phyloP scores from a whole-genome alignment of 2,113 vertebrate genomes.

The Nettapus auritus region DNA sequence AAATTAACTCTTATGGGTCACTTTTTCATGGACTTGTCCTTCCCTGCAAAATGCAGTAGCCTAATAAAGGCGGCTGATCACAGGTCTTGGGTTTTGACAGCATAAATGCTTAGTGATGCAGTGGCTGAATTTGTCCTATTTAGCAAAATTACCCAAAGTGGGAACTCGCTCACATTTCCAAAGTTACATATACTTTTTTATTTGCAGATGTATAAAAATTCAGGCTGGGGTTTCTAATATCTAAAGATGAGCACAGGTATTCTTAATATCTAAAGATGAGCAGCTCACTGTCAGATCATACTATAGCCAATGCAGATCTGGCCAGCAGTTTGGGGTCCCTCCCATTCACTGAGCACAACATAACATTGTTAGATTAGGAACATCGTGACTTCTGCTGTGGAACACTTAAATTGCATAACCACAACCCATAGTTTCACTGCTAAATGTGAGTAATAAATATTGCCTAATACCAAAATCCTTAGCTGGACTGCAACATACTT shows the following conservation, averaged over 20 bases:
- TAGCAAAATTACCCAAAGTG: not conserved
- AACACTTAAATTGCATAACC: not conserved
- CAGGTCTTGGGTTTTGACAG: not conserved
- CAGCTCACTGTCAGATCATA: not conserved
- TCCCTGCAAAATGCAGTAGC: not conserved
- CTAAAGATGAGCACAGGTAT: not conserved
- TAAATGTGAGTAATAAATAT: not conserved
- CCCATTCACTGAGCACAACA: not conserved
- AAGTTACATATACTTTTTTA: not conserved
- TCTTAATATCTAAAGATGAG: not conserved
- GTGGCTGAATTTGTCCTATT: not conserved
- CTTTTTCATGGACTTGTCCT: not conserved
- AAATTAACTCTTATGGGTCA: not conserved
- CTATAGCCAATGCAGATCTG: not conserved
- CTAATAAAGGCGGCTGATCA: not conserved
- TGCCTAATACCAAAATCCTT: not conserved
- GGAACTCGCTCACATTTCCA: not conserved
- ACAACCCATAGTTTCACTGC: not conserved
- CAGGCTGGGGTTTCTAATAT: not conserved
- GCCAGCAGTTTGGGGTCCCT: not conserved
- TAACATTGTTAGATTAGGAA: not conserved
- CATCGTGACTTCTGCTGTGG: not conserved
- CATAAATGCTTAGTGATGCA: accelerated
- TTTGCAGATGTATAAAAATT: not conserved
- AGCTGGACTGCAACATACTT: not conserved